Evolutionary conservation across 2,113 vertebrate genomes (phyloP).

Genomic region (Malurus elegans): DNA sequence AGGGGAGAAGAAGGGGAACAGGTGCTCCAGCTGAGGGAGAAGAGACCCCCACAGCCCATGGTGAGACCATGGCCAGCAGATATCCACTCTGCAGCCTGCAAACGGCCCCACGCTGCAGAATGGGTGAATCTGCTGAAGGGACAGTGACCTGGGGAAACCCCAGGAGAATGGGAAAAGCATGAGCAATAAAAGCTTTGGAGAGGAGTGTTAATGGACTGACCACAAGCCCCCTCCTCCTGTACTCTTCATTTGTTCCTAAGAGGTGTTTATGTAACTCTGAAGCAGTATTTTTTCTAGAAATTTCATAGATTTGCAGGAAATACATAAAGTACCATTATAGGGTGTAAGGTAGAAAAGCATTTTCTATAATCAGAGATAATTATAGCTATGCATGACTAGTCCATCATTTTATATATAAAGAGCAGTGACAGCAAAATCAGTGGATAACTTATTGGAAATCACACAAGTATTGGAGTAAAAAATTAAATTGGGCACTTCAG

Average conservation of each 20-base stretch:
- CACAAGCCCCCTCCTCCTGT: fast-evolving
- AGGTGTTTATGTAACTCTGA: background rate
- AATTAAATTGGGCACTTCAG: background rate
- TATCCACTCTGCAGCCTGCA: background rate
- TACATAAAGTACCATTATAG: background rate
- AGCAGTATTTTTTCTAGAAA: background rate
- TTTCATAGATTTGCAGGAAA: background rate
- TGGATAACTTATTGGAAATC: background rate
- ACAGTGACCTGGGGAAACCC: background rate
- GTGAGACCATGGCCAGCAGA: background rate
- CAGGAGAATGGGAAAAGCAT: background rate
- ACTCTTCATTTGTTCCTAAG: background rate
- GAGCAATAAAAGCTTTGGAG: background rate
- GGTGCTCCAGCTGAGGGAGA: background rate
- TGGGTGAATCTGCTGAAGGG: too few species aligned
- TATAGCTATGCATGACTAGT: background rate
- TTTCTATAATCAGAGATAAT: background rate
- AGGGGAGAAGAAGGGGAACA: background rate
- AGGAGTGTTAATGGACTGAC: background rate
- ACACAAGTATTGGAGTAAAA: background rate
- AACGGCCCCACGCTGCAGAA: background rate
- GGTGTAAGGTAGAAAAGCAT: background rate
- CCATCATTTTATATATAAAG: background rate
- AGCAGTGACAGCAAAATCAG: background rate
- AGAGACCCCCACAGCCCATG: background rate